Conservation (phyloP, 64 coral and sea anemone genomes). For the Anthopleura sola region DNA sequence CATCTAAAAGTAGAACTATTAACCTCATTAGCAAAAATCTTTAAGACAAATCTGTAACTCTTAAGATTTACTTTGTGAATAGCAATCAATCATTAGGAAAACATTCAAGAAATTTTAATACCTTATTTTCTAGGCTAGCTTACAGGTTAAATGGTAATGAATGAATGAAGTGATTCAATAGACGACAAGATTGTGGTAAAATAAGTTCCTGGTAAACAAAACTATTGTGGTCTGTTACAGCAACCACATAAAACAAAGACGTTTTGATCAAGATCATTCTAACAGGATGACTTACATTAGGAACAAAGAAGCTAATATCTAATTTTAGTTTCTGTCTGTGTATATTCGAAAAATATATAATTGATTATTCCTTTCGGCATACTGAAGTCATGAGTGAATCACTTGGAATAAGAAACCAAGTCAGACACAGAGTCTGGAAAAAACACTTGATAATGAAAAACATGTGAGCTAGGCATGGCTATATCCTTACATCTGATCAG, state of each 20-base stretch:
- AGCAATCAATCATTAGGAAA: background rate
- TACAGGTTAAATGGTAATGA: background rate
- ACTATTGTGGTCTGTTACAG: background rate
- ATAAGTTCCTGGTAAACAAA: background rate
- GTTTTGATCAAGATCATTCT: background rate
- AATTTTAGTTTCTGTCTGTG: background rate
- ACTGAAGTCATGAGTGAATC: background rate
- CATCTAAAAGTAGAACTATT: background rate
- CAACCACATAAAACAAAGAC: background rate
- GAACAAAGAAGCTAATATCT: background rate
- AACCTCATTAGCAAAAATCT: background rate
- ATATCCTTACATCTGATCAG: background rate
- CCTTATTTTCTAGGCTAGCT: background rate
- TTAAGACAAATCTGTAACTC: background rate
- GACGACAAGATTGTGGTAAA: background rate
- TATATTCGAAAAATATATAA: background rate
- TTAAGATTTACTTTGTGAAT: background rate
- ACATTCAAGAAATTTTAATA: background rate
- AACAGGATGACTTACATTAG: background rate
- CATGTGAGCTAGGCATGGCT: background rate
- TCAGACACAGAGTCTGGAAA: background rate
- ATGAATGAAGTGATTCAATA: background rate
- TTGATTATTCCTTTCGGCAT: background rate
- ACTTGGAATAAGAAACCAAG: background rate
- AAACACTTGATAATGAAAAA: background rate